Evolutionary conservation across 1,140 invertebrate species (phyloP), one percentile per base, ranked within the genome.

Genomic region (Aphidius gifuensis): DNA sequence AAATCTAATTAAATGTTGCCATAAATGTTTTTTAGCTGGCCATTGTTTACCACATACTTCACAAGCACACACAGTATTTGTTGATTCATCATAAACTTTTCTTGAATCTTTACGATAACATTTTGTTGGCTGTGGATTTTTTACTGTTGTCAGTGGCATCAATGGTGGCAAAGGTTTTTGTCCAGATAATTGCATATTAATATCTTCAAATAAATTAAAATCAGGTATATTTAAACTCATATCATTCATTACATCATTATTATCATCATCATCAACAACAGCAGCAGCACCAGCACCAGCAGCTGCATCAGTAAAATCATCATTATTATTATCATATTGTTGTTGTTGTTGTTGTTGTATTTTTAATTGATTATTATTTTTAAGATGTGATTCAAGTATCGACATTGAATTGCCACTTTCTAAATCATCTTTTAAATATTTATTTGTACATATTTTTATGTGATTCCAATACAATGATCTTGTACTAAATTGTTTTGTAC

Each of bases 1-100:
- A 65, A 84, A 85, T 7, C 85, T 72, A 42, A 86, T 86, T 23
- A 86, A 73, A 69, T 87, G 85, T 66, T 86, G 85, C 85, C 85
- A 87, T 0, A 86, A 69, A 64, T 86, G 85, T 65, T 85, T 85
- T 62, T 85, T 85, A 0, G 83, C 84, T 0, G 85, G 84, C 84
- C 84, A 87, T 21, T 80, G 82, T 69, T 86, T 87, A 1, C 80
- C 81, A 62, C 85, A 87, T 1, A 86, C 82, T 59, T 85, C 84
- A 64, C 85, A 87, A 0, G 76, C 74, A 48, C 80, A 81, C 9
- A 79, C 79, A 5, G 80, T 80, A 46, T 82, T 81, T 0, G 77
- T 80, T 8, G 74, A 78, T 58, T 82, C 80, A 16, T 82, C 80
- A 50, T 80, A 80, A 2, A 81, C 78, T 42, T 82, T 81, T 1